Evolutionary conservation across 92 coral and sea anemone species (phyloP).

Genomic region (Galaxea fascicularis): DNA sequence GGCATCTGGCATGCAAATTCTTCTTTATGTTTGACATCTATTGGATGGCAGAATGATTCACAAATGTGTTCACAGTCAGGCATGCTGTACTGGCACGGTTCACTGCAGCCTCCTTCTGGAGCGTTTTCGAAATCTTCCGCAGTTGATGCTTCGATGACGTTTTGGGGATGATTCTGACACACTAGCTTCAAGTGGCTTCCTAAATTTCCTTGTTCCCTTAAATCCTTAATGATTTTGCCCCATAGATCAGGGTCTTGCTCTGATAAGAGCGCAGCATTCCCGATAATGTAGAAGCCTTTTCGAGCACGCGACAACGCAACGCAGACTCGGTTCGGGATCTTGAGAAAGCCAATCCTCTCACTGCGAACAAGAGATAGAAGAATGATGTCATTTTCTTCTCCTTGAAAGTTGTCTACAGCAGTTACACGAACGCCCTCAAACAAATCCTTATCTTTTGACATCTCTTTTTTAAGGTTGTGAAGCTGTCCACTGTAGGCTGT

Average conservation of each 20-base stretch:
- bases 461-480: slow-evolving; percentile 70
- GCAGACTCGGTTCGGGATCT: slow-evolving; percentile 82
- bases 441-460: slow-evolving; percentile 57
- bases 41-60: slow-evolving; percentile 82
- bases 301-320: slow-evolving; percentile 93
- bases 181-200: slow-evolving; percentile 71
- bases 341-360: slow-evolving; percentile 83
- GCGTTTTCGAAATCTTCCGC: slow-evolving; percentile 81
- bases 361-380: slow-evolving; percentile 93
- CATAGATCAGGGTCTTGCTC: slow-evolving; percentile 76
- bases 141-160: slow-evolving; percentile 70
- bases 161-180: slow-evolving; percentile 93
- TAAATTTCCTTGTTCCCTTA: slow-evolving; percentile 64
- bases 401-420: slow-evolving; percentile 93
- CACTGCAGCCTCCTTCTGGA: slow-evolving; percentile 89
- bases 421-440: slow-evolving; percentile 85
- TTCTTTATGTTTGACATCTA: slow-evolving; percentile 68
- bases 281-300: slow-evolving; percentile 83
- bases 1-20: slow-evolving; percentile 75
- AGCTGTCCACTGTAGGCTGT: slow-evolving; percentile 98
- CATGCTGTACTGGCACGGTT: slow-evolving; percentile 61
- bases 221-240: slow-evolving; percentile 73
- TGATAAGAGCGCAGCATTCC: slow-evolving; percentile 77
- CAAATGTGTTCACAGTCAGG: slow-evolving; percentile 75
- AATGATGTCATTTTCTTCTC: slow-evolving; percentile 93